Conservation (phyloP, 2,888 invertebrate genomes). For the Conistra vaccinii region DNA sequence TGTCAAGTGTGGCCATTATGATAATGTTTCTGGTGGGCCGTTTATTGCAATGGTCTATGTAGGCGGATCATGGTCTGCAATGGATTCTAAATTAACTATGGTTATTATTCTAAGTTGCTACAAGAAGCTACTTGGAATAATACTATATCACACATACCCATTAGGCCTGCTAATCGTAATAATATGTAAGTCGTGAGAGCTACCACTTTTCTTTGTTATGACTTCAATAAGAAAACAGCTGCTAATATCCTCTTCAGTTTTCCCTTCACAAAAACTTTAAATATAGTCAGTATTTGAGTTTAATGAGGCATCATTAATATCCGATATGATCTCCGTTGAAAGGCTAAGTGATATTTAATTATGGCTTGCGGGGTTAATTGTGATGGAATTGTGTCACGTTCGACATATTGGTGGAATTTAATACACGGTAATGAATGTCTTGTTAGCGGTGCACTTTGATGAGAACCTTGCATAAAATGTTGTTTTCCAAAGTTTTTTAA, state of each 20-base stretch:
- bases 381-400: constrained; percentile 48
- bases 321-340: constrained; percentile 58
- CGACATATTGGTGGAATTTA: constrained; percentile 47
- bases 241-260: constrained; percentile 22
- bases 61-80: constrained; percentile 22
- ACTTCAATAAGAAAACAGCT: constrained; percentile 13
- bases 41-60: constrained; percentile 16
- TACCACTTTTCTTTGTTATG: constrained; percentile 11
- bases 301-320: constrained; percentile 56
- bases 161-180: constrained; percentile 11
- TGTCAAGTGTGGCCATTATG: constrained; percentile 27
- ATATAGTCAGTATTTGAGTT: constrained; percentile 43
- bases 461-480: background rate
- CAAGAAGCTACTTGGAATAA: constrained; percentile 25
- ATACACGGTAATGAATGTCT: constrained; percentile 21
- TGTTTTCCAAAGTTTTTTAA: background rate
- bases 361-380: constrained; percentile 54
- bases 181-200: background rate
- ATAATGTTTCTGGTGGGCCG: constrained; percentile 18
- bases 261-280: constrained; percentile 10
- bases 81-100: constrained; percentile 21
- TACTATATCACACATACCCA: constrained; percentile 10
- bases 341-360: constrained; percentile 65
- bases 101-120: background rate
- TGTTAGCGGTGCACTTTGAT: constrained; percentile 30